Evolutionary conservation across 1,140 invertebrate genomes (phyloP).

Genomic region (Hydropsyche tenuis): DNA sequence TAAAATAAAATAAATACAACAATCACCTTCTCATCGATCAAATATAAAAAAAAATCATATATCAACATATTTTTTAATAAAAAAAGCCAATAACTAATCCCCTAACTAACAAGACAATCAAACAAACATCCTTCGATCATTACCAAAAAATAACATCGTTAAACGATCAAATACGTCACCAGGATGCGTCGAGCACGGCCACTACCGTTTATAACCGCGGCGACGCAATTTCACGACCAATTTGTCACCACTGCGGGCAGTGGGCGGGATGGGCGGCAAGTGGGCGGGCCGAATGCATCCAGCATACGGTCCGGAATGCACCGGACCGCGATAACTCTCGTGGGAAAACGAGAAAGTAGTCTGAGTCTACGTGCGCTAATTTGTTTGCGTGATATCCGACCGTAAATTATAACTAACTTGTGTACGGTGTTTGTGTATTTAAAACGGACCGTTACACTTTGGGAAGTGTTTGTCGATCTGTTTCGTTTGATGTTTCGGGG

Average conservation of each 20-base stretch:
- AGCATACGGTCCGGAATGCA: not conserved
- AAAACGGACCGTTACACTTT: too few species aligned
- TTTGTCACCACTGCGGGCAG: too few species aligned
- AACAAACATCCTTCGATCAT: too few species aligned
- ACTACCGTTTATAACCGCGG: constrained; percentile 4
- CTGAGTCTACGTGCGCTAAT: constrained; percentile 26
- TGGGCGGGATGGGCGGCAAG: not conserved
- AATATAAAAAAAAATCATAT: too few species aligned
- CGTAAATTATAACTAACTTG: not conserved
- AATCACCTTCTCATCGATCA: too few species aligned
- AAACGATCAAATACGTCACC: not conserved
- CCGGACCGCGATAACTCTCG: constrained; percentile 18
- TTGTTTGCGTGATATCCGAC: constrained; percentile 13
- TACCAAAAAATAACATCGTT: too few species aligned
- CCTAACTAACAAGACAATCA: too few species aligned
- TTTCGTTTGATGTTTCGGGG: too few species aligned
- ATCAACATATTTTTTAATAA: too few species aligned
- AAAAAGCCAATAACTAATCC: too few species aligned
- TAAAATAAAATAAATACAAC: too few species aligned
- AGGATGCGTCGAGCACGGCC: not conserved
- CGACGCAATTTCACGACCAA: constrained; percentile 28
- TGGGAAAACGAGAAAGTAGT: constrained; percentile 32
- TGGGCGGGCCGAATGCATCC: not conserved
- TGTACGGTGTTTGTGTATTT: not conserved
- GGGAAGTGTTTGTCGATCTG: too few species aligned